Percentiles rank a stretch among this genome's conserved stretches.
phyloP scores from a whole-genome alignment of 2,113 vertebrate genomes.

The Arvicanthis niloticus region DNA sequence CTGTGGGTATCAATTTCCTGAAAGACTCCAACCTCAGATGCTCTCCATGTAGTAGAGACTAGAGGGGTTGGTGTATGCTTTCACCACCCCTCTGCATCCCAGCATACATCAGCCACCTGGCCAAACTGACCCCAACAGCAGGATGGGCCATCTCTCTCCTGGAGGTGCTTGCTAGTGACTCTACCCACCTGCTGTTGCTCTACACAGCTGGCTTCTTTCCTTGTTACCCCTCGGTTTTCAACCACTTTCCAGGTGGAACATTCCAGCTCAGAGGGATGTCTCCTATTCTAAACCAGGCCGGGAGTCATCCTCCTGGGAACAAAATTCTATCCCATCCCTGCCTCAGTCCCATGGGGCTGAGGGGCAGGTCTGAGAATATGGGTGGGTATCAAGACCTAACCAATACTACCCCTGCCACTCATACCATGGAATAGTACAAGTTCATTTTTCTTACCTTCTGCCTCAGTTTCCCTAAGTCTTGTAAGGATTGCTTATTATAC shows the following conservation, averaged over 20 bases:
- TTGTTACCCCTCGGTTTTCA: accelerated
- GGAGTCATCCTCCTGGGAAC: not conserved
- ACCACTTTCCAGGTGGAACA: not conserved
- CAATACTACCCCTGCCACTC: not conserved
- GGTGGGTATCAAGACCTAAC: not conserved
- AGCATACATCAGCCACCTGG: not conserved
- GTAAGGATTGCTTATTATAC: not conserved
- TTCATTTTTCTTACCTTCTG: not conserved
- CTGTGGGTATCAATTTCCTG: not conserved
- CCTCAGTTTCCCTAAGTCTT: not conserved
- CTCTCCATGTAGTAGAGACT: accelerated
- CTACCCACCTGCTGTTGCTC: not conserved
- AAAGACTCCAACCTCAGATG: not conserved
- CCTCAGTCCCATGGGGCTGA: accelerated
- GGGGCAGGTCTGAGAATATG: not conserved
- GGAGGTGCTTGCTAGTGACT: not conserved
- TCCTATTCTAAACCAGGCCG: not conserved
- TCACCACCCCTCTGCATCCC: accelerated
- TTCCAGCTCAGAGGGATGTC: not conserved
- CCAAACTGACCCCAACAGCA: accelerated
- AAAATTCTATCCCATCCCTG: not conserved
- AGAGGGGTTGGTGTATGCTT: not conserved
- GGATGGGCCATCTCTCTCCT: not conserved
- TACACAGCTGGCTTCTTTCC: not conserved
- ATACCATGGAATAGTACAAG: not conserved